Evolutionary conservation across 2,797 vertebrate species (phyloP).

Genomic region (Mormyrus hasselquistii): DNA sequence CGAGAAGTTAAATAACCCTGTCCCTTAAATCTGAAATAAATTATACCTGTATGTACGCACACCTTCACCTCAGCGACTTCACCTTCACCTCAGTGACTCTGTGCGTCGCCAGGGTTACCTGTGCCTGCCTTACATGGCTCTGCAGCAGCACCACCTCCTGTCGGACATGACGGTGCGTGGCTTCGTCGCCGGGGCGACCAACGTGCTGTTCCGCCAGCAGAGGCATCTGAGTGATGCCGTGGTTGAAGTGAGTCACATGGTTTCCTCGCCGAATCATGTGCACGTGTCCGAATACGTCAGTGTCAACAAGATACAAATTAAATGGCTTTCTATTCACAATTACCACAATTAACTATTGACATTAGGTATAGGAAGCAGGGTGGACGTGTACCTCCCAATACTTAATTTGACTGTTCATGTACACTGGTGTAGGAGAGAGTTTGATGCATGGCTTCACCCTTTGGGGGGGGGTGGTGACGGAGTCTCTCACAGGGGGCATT

Average conservation of each 20-base stretch:
- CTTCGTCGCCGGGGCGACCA: conserved; percentile 92
- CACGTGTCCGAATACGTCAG: background rate
- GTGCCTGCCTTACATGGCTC: conserved; percentile 93
- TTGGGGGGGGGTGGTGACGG: background rate
- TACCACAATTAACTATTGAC: background rate
- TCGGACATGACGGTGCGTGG: conserved; percentile 85
- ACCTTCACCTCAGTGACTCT: background rate
- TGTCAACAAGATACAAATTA: background rate
- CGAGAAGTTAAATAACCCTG: background rate
- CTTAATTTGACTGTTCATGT: background rate
- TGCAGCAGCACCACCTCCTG: conserved; percentile 96
- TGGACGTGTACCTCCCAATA: background rate
- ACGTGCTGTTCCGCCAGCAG: conserved; percentile 94
- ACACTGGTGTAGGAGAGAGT: background rate
- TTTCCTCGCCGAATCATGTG: background rate
- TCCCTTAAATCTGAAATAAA: background rate
- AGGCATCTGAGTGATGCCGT: conserved; percentile 89
- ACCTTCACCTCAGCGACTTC: background rate
- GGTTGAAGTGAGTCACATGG: conserved; percentile 68
- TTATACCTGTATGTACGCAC: background rate
- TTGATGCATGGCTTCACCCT: background rate
- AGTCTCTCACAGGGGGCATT: background rate
- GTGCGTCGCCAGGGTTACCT: conserved; percentile 79
- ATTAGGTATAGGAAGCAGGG: background rate
- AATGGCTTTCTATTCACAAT: background rate